Conservation (phyloP, 2,888 invertebrate species). For the Eugnorisma glareosa region DNA sequence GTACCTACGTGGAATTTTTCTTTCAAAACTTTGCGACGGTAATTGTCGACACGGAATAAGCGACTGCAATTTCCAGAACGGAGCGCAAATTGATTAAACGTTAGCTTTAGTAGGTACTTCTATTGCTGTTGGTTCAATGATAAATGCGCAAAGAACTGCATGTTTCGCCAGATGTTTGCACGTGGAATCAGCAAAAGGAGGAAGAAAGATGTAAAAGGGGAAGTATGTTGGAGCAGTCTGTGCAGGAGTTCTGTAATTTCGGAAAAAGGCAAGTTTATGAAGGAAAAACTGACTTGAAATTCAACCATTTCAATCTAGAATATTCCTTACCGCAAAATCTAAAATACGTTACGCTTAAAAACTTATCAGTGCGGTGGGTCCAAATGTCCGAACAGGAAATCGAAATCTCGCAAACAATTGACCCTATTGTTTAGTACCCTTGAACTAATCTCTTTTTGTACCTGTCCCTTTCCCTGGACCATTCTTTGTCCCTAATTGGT, state of each 20-base stretch:
- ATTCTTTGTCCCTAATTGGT: conserved; percentile 68
- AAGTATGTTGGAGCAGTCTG: not conserved
- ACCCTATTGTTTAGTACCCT: conserved; percentile 69
- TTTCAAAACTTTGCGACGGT: not conserved
- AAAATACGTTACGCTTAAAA: conserved; percentile 22
- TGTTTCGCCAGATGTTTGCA: not conserved
- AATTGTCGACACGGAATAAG: not conserved
- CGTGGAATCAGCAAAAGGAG: not conserved
- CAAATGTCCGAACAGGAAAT: conserved; percentile 65
- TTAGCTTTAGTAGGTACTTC: too few species aligned
- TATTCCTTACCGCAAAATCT: not conserved
- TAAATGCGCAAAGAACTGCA: not conserved
- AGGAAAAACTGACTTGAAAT: not conserved
- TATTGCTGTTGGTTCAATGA: not conserved
- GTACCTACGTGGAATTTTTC: not conserved
- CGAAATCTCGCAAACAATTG: conserved; percentile 68
- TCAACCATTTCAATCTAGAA: not conserved
- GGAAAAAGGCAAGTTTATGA: not conserved
- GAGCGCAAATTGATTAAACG: not conserved
- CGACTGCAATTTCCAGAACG: not conserved
- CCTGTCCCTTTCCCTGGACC: conserved; percentile 63
- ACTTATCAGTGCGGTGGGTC: conserved; percentile 66
- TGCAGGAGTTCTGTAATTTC: not conserved
- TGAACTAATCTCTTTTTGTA: conserved; percentile 68
- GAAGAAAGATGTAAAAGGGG: not conserved